Conservation (phyloP, 2,113 vertebrate species). For the rat (Rattus norvegicus) region DNA sequence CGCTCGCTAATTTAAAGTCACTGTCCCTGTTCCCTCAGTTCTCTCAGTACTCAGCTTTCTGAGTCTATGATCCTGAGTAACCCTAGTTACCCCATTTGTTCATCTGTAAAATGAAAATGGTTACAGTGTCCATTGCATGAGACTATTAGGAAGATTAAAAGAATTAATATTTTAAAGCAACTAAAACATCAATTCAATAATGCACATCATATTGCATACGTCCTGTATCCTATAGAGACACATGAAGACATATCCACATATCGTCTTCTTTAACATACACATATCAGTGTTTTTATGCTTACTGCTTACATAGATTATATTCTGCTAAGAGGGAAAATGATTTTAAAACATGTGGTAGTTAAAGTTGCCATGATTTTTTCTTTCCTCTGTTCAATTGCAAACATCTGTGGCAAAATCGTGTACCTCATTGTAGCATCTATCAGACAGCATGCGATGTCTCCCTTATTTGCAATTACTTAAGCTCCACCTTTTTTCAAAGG, state of each 20-base stretch:
- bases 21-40: too few species aligned
- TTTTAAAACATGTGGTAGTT: conserved; percentile 1
- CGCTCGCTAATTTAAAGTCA: neutral
- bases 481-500: neutral
- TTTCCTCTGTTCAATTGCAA: neutral
- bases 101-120: neutral
- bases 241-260: neutral
- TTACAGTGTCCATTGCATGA: neutral
- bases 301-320: neutral
- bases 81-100: neutral
- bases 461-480: neutral
- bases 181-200: neutral
- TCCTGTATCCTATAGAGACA: neutral
- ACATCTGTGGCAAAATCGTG: neutral
- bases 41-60: neutral
- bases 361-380: neutral
- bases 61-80: neutral
- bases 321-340: neutral
- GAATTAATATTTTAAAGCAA: conserved; percentile 14
- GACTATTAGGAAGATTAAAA: neutral
- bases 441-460: neutral
- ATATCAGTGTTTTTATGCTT: neutral
- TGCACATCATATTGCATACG: neutral
- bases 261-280: neutral
- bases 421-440: neutral